phyloP scores from a whole-genome alignment of 2,888 invertebrate species.

The Luperina nickerlii region DNA sequence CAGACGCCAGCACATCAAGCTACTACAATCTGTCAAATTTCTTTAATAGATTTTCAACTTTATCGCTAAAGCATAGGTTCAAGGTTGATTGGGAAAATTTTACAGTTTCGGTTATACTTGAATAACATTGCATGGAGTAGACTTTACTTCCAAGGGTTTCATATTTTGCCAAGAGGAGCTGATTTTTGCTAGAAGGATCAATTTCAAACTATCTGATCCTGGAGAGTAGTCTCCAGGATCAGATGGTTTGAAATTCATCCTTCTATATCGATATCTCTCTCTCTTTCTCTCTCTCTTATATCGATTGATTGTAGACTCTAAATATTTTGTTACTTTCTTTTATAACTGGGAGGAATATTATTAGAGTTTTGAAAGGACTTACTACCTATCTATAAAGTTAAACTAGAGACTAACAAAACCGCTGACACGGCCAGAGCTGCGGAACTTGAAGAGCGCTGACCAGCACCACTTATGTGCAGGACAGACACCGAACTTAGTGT shows the following conservation, averaged over 20 bases:
- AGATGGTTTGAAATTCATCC: too few species aligned
- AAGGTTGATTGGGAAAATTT: too few species aligned
- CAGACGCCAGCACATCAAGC: too few species aligned
- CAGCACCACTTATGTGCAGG: slow-evolving; percentile 51
- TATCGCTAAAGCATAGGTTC: too few species aligned
- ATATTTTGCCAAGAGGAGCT: neutral
- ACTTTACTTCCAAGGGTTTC: neutral
- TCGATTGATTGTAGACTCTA: too few species aligned
- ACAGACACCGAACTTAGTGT: slow-evolving; percentile 41
- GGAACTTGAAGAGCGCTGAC: slow-evolving; percentile 53
- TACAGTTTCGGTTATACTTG: neutral
- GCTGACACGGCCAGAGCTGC: slow-evolving; percentile 42
- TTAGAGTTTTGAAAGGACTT: neutral
- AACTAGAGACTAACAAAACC: slow-evolving; percentile 44
- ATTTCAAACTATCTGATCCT: neutral
- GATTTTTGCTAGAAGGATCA: neutral
- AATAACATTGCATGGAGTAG: neutral
- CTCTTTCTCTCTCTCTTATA: too few species aligned
- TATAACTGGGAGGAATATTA: neutral
- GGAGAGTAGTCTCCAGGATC: too few species aligned
- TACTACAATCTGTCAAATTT: too few species aligned
- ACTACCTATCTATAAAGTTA: slow-evolving; percentile 32
- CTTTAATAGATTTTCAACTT: too few species aligned
- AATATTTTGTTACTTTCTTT: neutral
- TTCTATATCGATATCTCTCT: too few species aligned